Percentiles rank a stretch among this genome's conserved stretches.
Evolutionary conservation across 1,140 invertebrate genomes (phyloP).

Genomic region (Drosophila gunungcola): DNA sequence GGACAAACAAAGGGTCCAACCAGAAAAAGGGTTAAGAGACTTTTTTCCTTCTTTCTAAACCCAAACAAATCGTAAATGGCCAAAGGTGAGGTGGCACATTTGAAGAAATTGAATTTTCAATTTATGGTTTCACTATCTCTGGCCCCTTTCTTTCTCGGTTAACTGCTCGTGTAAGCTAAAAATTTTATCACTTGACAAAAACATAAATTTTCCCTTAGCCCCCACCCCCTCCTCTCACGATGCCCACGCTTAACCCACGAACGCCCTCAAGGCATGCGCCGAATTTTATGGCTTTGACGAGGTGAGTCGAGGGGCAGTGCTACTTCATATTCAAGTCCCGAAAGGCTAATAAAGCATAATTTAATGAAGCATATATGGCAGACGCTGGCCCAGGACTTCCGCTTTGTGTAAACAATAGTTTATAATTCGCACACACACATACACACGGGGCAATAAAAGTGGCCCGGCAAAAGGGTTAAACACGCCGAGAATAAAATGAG

Average conservation of each 20-base stretch:
- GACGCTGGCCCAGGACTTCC: constrained; percentile 76
- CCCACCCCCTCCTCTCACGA: background rate
- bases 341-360: constrained; percentile 82
- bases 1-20: constrained; percentile 34
- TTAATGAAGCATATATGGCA: constrained; percentile 78
- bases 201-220: constrained; percentile 76
- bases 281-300: constrained; percentile 53
- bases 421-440: constrained; percentile 67
- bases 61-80: constrained; percentile 74
- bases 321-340: constrained; percentile 83
- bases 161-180: constrained; percentile 80
- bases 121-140: constrained; percentile 73
- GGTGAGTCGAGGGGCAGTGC: constrained; percentile 45
- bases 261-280: constrained; percentile 26
- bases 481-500: constrained; percentile 52
- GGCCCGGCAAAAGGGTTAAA: constrained; percentile 64
- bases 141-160: constrained; percentile 32
- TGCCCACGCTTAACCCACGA: background rate
- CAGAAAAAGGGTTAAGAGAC: constrained; percentile 31
- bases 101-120: constrained; percentile 83
- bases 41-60: constrained; percentile 21
- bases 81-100: constrained; percentile 57
- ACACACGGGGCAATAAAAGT: constrained; percentile 57
- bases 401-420: constrained; percentile 83
- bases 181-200: constrained; percentile 83